These are phyloP conservation scores for Burhinus bistriatus DNA, from an alignment of 2,113 vertebrate genomes.

Conservation along the genomic window DNA sequence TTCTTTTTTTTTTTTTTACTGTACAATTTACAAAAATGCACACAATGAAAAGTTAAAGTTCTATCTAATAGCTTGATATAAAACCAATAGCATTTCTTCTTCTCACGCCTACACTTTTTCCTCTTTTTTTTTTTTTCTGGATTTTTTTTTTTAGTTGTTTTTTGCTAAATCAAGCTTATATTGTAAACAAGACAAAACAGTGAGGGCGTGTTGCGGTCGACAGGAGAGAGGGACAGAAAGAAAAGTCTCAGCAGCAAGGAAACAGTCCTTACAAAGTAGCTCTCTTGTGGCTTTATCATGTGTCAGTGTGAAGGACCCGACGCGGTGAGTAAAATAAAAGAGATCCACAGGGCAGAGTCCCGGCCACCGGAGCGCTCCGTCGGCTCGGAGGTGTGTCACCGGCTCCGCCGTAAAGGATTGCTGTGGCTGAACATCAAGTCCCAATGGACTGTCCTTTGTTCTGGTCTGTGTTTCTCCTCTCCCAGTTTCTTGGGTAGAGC, in stretches of 20 bases:
- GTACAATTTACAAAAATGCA: conserved; percentile 81
- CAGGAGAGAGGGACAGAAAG: conserved; percentile 34
- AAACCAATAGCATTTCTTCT: conserved; percentile 71
- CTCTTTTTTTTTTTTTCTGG: neutral
- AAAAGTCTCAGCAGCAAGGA: conserved; percentile 58
- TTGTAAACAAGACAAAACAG: conserved; percentile 73
- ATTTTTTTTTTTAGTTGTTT: neutral
- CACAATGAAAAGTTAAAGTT: conserved; percentile 81
- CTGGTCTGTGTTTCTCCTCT: conserved; percentile 13
- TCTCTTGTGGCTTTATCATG: conserved; percentile 26
- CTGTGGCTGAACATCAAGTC: conserved; percentile 52
- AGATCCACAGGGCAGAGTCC: conserved; percentile 9
- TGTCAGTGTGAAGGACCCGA: conserved; percentile 29
- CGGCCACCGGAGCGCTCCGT: too few species aligned
- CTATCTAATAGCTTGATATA: conserved; percentile 74
- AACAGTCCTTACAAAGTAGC: conserved; percentile 50
- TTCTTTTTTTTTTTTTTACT: conserved; percentile 38
- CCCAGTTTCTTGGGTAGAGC: neutral
- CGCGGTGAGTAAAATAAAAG: neutral
- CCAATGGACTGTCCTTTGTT: conserved; percentile 40
- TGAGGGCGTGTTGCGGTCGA: conserved; percentile 55
- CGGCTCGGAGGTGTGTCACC: neutral
- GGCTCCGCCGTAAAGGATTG: neutral
- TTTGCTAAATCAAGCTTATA: conserved; percentile 62
- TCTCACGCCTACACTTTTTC: neutral